Evolutionary conservation across 2,113 vertebrate genomes (phyloP), one percentile per base, ranked within the genome.

Genomic region (Danio rerio): DNA sequence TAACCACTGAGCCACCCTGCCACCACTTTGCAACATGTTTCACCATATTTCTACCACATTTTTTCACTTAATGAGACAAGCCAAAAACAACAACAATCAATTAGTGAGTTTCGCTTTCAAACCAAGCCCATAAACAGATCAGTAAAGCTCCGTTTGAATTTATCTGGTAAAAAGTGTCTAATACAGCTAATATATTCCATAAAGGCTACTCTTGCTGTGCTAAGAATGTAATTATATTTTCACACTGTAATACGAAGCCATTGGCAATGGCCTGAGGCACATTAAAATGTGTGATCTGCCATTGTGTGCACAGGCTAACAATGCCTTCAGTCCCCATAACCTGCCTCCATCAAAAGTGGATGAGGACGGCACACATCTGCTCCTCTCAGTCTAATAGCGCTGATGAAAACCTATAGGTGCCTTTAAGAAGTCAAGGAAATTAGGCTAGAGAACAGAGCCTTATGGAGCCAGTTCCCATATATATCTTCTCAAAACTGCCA

Each of bases 261-360:
- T 69, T 81, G 87, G 79, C 76, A 82, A 65, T 69, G 78, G 65
- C 68, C 77, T 53, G 49, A 82, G 82, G 83, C 70, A 62, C 43
- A 86, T 83, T 82, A 76, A 85, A 74, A 61, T 79, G 82, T 58
- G 63, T 82, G 83, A 88, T 87, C 78, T 74, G 77, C 81, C 77
- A 81, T 66, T 56, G 52, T 73, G 43, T 52, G 62, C 31, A 40
- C 16, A 20, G 77, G 58, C 82, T 80, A 86, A 81, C 74, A 77
- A 78, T 80, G 74, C 79, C 73, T 58, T 84, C 81, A 84, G 86
- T 81, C 61, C 81, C 13, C 45, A 82, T 76, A 82, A 85, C 66
- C 53, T 16, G 55, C 49, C 42, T 63, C 52, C 20, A 73, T 63
- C 78, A 47, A 71, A 56, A 85, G n/a, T 15, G 55, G 61, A 55